These are phyloP conservation scores for Clupea harengus DNA, from an alignment of 2,113 vertebrate species.

Conservation along the genomic window DNA sequence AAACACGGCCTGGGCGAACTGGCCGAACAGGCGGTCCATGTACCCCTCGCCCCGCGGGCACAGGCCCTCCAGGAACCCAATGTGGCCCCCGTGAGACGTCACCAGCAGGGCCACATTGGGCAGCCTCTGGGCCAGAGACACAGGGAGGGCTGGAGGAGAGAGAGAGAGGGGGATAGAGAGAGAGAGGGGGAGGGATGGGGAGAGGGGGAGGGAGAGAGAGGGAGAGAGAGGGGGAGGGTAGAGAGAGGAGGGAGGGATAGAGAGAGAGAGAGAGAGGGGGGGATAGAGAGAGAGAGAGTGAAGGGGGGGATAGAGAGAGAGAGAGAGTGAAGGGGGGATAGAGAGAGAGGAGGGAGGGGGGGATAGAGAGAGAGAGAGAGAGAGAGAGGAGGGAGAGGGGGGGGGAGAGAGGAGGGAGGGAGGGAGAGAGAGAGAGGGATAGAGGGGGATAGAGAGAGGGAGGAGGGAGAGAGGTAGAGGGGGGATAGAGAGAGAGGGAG, in stretches of 20 bases:
- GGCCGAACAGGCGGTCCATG: slow-evolving; percentile 73
- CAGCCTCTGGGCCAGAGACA: slow-evolving; percentile 58
- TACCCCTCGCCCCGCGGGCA: slow-evolving; percentile 69
- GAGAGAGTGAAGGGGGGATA: not conserved
- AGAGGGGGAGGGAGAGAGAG: no score
- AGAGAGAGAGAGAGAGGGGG: no score
- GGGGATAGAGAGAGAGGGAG: no score
- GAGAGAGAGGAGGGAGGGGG: not conserved
- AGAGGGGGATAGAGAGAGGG: no score
- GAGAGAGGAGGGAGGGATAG: no score
- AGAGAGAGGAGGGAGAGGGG: not conserved
- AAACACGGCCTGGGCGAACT: slow-evolving; percentile 68
- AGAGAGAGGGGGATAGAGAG: no score
- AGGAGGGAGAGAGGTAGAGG: no score
- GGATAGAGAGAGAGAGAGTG: no score
- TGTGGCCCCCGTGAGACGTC: slow-evolving; percentile 77
- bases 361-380: no score
- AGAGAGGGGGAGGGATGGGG: no score
- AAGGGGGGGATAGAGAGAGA: not conserved
- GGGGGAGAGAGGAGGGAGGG: slow-evolving; percentile 30
- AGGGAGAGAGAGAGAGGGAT: not conserved
- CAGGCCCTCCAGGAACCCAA: slow-evolving; percentile 79
- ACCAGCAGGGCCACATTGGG: slow-evolving; percentile 73
- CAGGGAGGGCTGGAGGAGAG: slow-evolving; percentile 68
- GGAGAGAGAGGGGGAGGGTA: not conserved